Percentiles rank a stretch among this genome's conserved stretches.
Conservation (phyloP, 2,113 vertebrate species). For the Plecturocebus donacophilus region DNA sequence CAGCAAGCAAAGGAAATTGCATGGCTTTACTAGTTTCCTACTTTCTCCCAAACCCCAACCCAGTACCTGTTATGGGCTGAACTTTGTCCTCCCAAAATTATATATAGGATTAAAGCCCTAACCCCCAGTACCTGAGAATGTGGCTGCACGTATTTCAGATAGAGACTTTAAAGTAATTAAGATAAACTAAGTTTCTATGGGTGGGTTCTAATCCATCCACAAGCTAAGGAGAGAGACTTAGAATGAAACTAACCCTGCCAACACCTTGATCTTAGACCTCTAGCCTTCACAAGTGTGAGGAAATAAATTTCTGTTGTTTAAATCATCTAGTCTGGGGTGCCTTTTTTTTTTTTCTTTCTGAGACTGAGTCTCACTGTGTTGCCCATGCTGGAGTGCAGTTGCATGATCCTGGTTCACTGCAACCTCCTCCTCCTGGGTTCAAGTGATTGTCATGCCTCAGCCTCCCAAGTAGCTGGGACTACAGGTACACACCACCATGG, state of each 20-base stretch:
- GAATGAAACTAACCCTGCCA: neutral
- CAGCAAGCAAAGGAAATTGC: neutral
- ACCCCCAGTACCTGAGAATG: neutral
- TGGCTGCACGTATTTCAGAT: neutral
- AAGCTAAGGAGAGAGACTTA: neutral
- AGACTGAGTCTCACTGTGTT: no score
- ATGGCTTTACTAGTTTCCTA: neutral
- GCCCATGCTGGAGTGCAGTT: no score
- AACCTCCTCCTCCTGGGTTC: no score
- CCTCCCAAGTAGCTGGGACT: no score
- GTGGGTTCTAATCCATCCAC: neutral
- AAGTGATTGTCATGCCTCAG: no score
- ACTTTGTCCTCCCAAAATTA: neutral
- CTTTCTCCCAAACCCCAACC: neutral
- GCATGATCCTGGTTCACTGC: no score
- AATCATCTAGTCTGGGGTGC: neutral
- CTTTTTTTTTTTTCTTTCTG: neutral
- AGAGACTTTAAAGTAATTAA: neutral
- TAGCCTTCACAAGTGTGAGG: neutral
- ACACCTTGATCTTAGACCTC: neutral
- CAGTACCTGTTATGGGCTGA: neutral
- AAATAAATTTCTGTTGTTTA: neutral
- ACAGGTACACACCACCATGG: rapidly evolving
- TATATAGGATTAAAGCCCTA: neutral
- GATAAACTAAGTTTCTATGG: neutral